These are phyloP conservation scores for Macroramphosus scolopax DNA, from an alignment of 2,797 vertebrate genomes.

Conservation along the genomic window DNA sequence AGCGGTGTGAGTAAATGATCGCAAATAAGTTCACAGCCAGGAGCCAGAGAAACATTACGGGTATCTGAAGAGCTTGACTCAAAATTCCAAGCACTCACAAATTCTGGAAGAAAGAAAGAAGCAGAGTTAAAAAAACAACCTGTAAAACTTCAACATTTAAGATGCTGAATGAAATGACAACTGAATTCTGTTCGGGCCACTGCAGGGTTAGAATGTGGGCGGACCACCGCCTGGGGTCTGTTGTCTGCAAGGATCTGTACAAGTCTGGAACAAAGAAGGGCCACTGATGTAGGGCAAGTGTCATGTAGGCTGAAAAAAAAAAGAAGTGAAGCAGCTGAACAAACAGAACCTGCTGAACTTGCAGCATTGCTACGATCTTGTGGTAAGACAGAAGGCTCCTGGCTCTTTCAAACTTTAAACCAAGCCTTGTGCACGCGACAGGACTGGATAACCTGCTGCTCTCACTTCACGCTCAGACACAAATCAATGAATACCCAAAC, in stretches of 20 bases:
- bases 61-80: constrained; percentile 71
- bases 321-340: constrained; percentile 51
- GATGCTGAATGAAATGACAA: constrained; percentile 1
- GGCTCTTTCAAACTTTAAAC: too few relatives aligned
- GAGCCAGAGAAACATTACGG: constrained; percentile 74
- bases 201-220: neutral
- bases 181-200: neutral
- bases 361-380: neutral
- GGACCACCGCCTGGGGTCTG: neutral
- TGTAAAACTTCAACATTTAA: constrained; percentile 2
- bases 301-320: constrained; percentile 8
- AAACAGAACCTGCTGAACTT: constrained; percentile 20
- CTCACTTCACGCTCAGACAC: too few relatives aligned
- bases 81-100: constrained; percentile 73
- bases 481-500: constrained; percentile 18
- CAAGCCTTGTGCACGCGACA: too few relatives aligned
- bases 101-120: constrained; percentile 82
- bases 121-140: constrained; percentile 62
- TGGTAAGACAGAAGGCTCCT: neutral
- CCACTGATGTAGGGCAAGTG: constrained; percentile 15
- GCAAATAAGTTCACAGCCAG: constrained; percentile 42
- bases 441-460: too few relatives aligned
- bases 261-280: constrained; percentile 10
- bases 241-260: constrained; percentile 2
- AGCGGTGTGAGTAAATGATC: constrained; percentile 26